Evolutionary conservation across 2,113 vertebrate species (phyloP), one percentile per base, ranked within the genome.

Genomic region (Tragelaphus buxtoni): DNA sequence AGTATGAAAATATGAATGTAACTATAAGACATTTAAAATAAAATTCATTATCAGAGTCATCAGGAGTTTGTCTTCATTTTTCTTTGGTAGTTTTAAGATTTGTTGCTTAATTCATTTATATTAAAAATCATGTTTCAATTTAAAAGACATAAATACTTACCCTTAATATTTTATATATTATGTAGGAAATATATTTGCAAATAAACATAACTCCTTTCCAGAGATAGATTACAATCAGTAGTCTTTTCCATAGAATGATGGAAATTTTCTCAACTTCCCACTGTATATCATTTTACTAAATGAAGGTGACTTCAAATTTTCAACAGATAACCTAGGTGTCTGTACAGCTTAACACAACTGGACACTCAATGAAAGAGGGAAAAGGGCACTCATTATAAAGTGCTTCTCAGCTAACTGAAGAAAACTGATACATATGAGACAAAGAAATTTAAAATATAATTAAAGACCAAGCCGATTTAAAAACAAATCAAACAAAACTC

Each of bases 11-110:
- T 88, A 61, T 49, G 81, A 88, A 72, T 90, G n/a, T 65, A 90
- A 51, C 20, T 49, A 88, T 51, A 35, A 91, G 60, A 90, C 6
- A 60, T 88, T 96, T 81, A 72, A 82, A 97, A 91, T 96, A 90
- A 82, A 96, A 92, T 76, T 61, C 49, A 72, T 49, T 91, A 3
- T 77, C 24, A 72, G 92, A 84, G 10, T 74, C 30, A 88, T 82
- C 47, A 60, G 28, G 30, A 79, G 39, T 88, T 96, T 94, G 49
- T 81, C 20, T 94, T 72, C 6, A 22, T 84, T 30, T 97, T 83
- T 90, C 53, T 65, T 69, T 90, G 47, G 7, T 49, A 24, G 17
- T 79, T 93, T 95, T 72, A 95, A 53, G 76, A 69, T 60, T 63
- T 92, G 28, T 80, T 74, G 13, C 60, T 86, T 80, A 91, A 56